Conservation (phyloP, 2,888 invertebrate species). For the Cheilosia vernalis region DNA sequence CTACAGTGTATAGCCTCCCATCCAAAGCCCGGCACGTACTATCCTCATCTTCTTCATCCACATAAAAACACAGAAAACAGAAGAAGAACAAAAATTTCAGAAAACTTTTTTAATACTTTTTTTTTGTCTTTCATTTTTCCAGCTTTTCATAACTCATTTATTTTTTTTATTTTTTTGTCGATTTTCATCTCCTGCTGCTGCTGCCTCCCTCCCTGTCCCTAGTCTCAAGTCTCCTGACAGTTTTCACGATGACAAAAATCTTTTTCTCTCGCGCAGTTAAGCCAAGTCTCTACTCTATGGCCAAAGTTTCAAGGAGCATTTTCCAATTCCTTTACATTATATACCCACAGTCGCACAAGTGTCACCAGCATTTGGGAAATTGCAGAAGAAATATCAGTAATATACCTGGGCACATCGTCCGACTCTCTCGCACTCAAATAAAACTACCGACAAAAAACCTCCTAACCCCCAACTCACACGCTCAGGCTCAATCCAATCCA, state of each 20-base stretch:
- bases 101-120: conserved; percentile 61
- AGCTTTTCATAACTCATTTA: conserved; percentile 53
- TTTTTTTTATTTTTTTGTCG: conserved; percentile 35
- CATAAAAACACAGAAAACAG: conserved; percentile 22
- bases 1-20: too few relatives aligned
- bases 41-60: conserved; percentile 24
- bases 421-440: conserved; percentile 60
- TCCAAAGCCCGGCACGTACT: background rate
- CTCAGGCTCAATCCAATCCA: conserved; percentile 73
- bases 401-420: conserved; percentile 72
- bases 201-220: conserved; percentile 4
- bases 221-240: too few relatives aligned
- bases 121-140: conserved; percentile 62
- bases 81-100: conserved; percentile 18
- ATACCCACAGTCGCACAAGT: conserved; percentile 73
- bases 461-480: conserved; percentile 55
- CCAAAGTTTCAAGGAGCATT: conserved; percentile 17
- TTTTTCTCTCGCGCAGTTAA: conserved; percentile 40
- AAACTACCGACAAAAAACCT: conserved; percentile 3
- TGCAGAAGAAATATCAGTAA: conserved; percentile 71
- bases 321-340: conserved; percentile 73
- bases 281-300: background rate
- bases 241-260: conserved; percentile 19
- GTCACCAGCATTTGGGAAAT: conserved; percentile 71
- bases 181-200: conserved; percentile 33